A percentile compares a stretch with the other conserved stretches of the same genome.
These are phyloP conservation scores for Mustela lutreola DNA, from an alignment of 2,113 vertebrate genomes.

Conservation along the genomic window DNA sequence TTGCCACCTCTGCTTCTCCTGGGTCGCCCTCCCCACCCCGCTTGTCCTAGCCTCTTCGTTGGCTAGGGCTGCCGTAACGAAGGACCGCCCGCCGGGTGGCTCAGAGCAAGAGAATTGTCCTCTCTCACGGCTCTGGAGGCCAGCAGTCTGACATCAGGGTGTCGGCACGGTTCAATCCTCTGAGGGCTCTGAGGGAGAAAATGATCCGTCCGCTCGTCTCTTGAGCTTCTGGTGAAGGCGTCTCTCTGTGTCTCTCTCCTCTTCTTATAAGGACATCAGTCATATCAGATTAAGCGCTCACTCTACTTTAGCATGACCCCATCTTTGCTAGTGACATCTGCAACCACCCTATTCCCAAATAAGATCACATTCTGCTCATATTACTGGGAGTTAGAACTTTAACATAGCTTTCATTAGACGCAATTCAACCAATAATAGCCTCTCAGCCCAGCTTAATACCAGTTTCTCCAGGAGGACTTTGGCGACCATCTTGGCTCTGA, in stretches of 20 bases:
- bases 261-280: neutral
- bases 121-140: neutral
- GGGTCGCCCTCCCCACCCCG: fast-evolving
- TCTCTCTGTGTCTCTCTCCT: neutral
- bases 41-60: neutral
- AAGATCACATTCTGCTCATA: neutral
- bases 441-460: neutral
- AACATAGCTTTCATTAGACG: neutral
- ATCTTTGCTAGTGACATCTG: neutral
- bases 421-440: neutral
- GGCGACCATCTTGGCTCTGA: neutral
- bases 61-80: neutral
- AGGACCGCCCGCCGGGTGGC: no score
- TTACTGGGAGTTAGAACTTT: neutral
- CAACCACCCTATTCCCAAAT: neutral
- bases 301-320: neutral
- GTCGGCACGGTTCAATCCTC: neutral
- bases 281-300: neutral
- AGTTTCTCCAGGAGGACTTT: neutral
- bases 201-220: neutral
- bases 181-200: neutral
- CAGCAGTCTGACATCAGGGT: neutral
- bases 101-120: neutral
- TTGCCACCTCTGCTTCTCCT: neutral
- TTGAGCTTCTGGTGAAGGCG: neutral